phyloP scores from a whole-genome alignment of 2,113 vertebrate genomes.

The Hypanus sabinus region DNA sequence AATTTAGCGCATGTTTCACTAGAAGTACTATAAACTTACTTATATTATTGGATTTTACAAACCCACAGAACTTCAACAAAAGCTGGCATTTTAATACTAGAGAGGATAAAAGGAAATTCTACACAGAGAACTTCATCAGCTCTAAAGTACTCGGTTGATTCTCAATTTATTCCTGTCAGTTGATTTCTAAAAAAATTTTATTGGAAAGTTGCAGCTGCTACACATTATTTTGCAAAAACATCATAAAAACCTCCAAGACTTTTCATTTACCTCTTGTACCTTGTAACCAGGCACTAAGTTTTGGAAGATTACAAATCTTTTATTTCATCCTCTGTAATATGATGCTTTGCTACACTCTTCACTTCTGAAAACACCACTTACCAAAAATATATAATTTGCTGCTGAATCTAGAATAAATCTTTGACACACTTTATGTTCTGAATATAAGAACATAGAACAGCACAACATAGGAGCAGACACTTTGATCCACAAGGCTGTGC shows the following conservation, averaged over 20 bases:
- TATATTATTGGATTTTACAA: neutral
- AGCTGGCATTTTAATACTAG: neutral
- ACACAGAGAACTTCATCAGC: neutral
- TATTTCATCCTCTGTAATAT: neutral
- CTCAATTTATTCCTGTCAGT: neutral
- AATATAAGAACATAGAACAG: too few relatives aligned
- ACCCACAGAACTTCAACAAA: neutral
- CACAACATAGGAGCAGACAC: too few relatives aligned
- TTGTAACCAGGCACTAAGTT: neutral
- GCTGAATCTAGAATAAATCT: neutral
- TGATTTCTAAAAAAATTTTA: neutral
- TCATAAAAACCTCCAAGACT: neutral
- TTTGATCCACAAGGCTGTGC: too few relatives aligned
- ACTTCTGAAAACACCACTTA: neutral
- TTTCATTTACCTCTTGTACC: neutral
- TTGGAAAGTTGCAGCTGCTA: neutral
- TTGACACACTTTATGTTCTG: neutral
- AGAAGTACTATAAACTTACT: neutral
- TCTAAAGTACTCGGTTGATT: neutral
- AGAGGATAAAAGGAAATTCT: neutral
- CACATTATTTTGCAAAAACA: neutral
- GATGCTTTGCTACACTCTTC: neutral
- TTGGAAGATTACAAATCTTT: neutral
- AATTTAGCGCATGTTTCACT: neutral
- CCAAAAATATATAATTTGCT: neutral